These are phyloP conservation scores for Coreoperca whiteheadi DNA, from an alignment of 2,113 vertebrate genomes.

Conservation along the genomic window DNA sequence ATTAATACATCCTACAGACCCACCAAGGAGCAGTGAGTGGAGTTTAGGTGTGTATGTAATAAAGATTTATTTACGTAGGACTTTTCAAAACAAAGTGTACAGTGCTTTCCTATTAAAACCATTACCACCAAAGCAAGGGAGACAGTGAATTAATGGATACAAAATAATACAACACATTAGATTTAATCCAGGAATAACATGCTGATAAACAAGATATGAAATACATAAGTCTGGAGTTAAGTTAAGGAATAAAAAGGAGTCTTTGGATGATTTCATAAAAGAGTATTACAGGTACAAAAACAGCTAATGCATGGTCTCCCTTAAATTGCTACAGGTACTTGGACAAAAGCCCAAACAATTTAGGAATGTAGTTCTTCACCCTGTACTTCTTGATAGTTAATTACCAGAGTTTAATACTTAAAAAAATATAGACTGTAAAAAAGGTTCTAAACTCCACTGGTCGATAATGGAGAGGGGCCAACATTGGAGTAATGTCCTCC, in stretches of 20 bases:
- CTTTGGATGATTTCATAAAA: background rate
- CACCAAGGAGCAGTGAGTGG: too few relatives aligned
- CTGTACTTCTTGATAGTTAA: slow-evolving; percentile 5
- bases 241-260: background rate
- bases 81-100: background rate
- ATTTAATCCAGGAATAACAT: background rate
- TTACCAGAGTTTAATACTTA: slow-evolving; percentile 24
- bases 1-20: background rate
- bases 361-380: background rate
- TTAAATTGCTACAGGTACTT: background rate
- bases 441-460: slow-evolving; percentile 4
- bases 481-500: background rate
- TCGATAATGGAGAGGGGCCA: slow-evolving; percentile 23
- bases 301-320: background rate
- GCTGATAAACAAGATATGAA: background rate
- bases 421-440: too few relatives aligned
- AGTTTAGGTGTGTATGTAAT: background rate
- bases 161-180: background rate
- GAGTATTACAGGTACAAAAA: background rate
- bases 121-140: background rate
- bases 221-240: background rate
- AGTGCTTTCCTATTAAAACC: background rate
- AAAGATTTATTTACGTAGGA: background rate
- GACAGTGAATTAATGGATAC: background rate
- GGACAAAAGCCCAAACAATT: background rate